Base-by-base conservation (phyloP, 2,113 vertebrate species). In the Butastur rufipennis region DNA sequence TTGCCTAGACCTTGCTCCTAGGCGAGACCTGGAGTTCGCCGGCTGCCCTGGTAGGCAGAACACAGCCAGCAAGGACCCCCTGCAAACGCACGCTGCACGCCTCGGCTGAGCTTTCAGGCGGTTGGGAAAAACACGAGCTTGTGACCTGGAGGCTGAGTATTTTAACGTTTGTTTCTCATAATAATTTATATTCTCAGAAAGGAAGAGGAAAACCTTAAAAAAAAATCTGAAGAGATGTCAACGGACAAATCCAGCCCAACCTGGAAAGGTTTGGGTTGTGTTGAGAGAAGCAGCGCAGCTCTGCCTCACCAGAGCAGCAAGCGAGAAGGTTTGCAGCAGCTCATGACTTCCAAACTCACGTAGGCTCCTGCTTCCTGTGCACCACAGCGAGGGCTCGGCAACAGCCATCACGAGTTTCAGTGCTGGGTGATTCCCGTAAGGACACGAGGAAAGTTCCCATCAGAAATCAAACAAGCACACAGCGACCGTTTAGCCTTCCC, bases 361-460 rank as follows among this genome's bases (percentile, higher is more conserved):
- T 2, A 20, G 18, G n/a, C 16, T 66, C 17, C 65, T 2, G n/a
- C 16, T 31, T 40, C 52, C 78, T 40, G 15, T 31, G 71, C 62
- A 11, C 8, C 34, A 19, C 40, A 29, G 22, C 1, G 0, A 55
- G 66, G 32, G 12, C 68, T 31, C 0, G 0, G 29, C 29, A 25
- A 31, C 21, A 36, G 14, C 52, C 43, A 13, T 7, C 20, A 11
- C 1, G 26, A 22, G 14, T 2, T 26, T n/a, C 75, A 4, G 65
- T 0, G 26, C 31, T 29, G 15, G 13, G 11, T 2, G 11, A 9
- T 6, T 10, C n/a, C 27, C 17, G 0, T 0, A 0, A 25, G 14
- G 19, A 23, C 52, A 15, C 1, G 19, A 8, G 9, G 26, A 6
- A 48, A 21, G 22, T 18, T n/a, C 56, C 56, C 77, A 3, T 1